Conservation (phyloP, 2,113 vertebrate genomes). For the Ceuthmochares aereus region DNA sequence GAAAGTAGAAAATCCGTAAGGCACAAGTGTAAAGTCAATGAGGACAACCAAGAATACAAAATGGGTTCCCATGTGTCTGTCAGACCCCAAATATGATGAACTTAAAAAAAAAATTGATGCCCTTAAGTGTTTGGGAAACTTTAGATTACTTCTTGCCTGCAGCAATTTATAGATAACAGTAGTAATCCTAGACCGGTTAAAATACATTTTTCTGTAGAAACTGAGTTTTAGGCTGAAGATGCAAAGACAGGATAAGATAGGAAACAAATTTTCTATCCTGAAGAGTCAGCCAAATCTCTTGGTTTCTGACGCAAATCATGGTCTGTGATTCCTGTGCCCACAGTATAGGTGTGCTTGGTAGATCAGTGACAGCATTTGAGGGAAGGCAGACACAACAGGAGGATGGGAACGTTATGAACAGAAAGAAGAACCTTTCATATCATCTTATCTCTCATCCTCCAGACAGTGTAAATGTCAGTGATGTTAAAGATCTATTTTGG, state of each 20-base stretch:
- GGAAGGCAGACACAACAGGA: rapidly evolving
- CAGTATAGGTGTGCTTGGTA: background rate
- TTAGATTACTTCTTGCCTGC: background rate
- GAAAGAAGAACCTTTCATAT: background rate
- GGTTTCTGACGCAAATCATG: background rate
- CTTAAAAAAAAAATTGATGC: background rate
- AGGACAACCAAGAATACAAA: background rate
- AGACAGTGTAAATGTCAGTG: background rate
- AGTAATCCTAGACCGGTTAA: background rate
- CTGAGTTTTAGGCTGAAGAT: background rate
- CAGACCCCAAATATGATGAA: background rate
- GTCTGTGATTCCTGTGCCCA: background rate
- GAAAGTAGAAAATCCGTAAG: background rate
- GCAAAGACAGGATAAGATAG: background rate
- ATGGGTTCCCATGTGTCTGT: background rate
- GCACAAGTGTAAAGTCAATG: background rate
- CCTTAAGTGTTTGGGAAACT: background rate
- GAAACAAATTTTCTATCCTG: background rate
- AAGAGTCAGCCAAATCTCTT: background rate
- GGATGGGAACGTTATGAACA: background rate
- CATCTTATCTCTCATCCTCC: background rate
- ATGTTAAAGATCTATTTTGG: background rate
- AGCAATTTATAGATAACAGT: background rate
- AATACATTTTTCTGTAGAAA: background rate
- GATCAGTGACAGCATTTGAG: background rate